These are phyloP conservation scores for Drosophila carrolli DNA, from an alignment of 1,140 invertebrate genomes.

Conservation along the genomic window DNA sequence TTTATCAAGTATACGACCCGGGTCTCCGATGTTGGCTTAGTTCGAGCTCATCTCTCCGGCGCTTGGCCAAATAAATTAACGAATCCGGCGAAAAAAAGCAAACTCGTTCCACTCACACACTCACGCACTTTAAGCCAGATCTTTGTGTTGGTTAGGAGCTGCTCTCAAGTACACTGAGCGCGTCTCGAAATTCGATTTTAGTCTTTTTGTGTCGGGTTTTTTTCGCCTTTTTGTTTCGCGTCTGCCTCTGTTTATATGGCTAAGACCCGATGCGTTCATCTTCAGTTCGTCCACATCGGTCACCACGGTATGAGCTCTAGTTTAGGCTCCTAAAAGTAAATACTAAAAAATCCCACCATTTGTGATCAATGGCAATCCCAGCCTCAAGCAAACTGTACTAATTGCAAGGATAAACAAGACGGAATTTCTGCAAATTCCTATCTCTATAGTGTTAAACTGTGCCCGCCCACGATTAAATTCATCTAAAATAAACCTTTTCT, in stretches of 20 bases:
- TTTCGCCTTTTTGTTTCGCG: conserved; percentile 42
- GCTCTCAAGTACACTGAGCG: conserved; percentile 51
- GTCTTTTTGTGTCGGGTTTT: conserved; percentile 42
- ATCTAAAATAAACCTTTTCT: conserved; percentile 40
- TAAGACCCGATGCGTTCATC: conserved; percentile 79
- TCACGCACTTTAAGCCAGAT: conserved; percentile 56
- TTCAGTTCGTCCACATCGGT: conserved; percentile 85
- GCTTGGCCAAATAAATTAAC: conserved; percentile 79
- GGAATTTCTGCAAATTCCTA: conserved; percentile 17
- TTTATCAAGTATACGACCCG: conserved; percentile 70
- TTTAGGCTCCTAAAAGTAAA: conserved; percentile 75
- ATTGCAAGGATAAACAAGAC: conserved; percentile 52
- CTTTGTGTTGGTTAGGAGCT: conserved; percentile 29
- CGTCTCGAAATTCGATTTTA: conserved; percentile 21
- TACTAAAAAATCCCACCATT: conserved; percentile 25
- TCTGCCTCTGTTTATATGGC: conserved; percentile 81
- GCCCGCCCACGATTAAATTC: conserved; percentile 5
- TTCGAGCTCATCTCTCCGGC: conserved; percentile 59
- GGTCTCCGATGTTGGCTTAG: conserved; percentile 34
- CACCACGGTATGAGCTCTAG: conserved; percentile 84
- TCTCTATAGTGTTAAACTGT: conserved; percentile 46
- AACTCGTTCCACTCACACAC: conserved; percentile 57
- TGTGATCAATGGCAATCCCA: conserved; percentile 25
- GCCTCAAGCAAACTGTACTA: conserved; percentile 38
- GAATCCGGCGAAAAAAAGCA: conserved; percentile 56